Percentiles rank a stretch among this genome's conserved stretches.
phyloP scores from a whole-genome alignment of 1,140 invertebrate species.

The Bombus fervidus region DNA sequence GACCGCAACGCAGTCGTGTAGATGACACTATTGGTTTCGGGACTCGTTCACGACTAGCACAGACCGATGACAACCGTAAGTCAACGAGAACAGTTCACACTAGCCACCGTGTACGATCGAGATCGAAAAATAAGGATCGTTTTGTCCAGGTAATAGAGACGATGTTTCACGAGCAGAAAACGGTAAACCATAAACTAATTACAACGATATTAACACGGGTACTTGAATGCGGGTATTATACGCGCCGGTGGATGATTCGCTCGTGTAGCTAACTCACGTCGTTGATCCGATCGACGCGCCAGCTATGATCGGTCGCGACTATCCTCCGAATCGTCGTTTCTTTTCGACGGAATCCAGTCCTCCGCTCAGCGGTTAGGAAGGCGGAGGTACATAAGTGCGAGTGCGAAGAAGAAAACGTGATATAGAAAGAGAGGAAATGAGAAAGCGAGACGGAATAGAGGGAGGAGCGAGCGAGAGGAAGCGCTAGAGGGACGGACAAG shows the following conservation, averaged over 20 bases:
- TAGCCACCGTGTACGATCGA: background rate
- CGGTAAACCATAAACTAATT: constrained; percentile 2
- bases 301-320: constrained; percentile 83
- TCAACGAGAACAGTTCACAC: constrained; percentile 26
- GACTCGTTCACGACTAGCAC: constrained; percentile 7
- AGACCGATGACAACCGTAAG: constrained; percentile 28
- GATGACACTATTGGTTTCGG: constrained; percentile 15
- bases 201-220: constrained; percentile 14
- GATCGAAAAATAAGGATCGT: background rate
- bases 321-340: constrained; percentile 83
- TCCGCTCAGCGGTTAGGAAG: constrained; percentile 66
- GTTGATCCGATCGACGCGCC: constrained; percentile 81
- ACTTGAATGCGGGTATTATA: constrained; percentile 31
- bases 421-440: constrained; percentile 54
- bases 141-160: background rate
- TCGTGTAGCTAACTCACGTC: constrained; percentile 60
- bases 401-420: constrained; percentile 49
- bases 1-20: constrained; percentile 2
- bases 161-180: background rate
- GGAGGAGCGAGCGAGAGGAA: constrained; percentile 63
- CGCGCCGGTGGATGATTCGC: constrained; percentile 20
- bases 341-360: constrained; percentile 79
- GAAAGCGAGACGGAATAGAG: constrained; percentile 61
- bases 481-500: constrained; percentile 48
- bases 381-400: constrained; percentile 57